Evolutionary conservation across 2,113 vertebrate species (phyloP).

Genomic region (Tonatia bakeri): DNA sequence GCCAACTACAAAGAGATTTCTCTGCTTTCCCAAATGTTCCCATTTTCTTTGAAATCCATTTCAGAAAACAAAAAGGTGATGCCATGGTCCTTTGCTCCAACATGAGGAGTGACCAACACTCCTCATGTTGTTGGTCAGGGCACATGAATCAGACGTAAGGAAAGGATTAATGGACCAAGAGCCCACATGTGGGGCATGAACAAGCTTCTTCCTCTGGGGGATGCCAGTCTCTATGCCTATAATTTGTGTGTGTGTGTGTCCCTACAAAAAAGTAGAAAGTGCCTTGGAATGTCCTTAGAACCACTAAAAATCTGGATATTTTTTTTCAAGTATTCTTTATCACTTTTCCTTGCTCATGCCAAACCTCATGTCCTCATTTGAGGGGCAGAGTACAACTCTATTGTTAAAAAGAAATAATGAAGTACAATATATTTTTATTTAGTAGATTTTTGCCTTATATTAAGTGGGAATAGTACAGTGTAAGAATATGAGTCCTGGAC

Average conservation of each 20-base stretch:
- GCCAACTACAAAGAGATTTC: neutral
- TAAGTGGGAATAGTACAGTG: neutral
- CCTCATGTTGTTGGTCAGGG: neutral
- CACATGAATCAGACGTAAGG: neutral
- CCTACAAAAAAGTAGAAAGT: neutral
- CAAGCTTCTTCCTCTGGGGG: neutral
- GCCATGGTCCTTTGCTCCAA: neutral
- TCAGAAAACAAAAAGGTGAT: neutral
- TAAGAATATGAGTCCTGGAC: neutral
- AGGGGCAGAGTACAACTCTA: neutral
- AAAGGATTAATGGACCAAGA: neutral
- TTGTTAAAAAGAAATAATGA: neutral
- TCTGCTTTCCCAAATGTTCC: neutral
- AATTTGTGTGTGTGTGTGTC: neutral
- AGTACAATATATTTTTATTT: neutral
- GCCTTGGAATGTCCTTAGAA: neutral
- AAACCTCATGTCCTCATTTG: neutral
- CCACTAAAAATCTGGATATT: neutral
- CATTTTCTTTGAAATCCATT: neutral
- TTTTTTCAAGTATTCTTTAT: slow-evolving; percentile 21
- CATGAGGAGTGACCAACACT: no score
- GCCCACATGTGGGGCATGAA: neutral
- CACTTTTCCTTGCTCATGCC: neutral
- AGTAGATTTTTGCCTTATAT: neutral
- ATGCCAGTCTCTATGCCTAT: neutral